Conservation (phyloP, 2,113 vertebrate genomes). For the Martes martes region DNA sequence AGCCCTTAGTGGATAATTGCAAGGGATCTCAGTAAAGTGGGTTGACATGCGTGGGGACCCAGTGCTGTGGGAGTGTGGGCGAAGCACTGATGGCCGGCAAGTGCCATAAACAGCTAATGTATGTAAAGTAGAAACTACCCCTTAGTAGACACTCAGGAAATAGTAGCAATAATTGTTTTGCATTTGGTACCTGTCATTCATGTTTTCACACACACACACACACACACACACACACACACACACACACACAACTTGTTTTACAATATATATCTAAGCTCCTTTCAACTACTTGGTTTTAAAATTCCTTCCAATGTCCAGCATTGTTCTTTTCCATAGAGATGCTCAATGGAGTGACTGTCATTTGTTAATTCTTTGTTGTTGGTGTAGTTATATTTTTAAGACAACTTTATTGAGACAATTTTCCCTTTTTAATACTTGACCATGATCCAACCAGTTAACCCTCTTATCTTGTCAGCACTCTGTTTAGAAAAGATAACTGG, state of each 20-base stretch:
- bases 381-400: neutral
- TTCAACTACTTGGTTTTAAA: neutral
- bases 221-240: neutral
- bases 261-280: neutral
- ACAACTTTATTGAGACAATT: neutral
- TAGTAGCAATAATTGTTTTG: neutral
- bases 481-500: slow-evolving; percentile 22
- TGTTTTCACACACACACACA: neutral
- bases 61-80: too few species aligned
- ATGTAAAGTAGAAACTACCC: neutral
- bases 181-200: neutral
- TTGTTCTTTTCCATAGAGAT: neutral
- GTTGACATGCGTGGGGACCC: neutral
- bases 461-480: neutral
- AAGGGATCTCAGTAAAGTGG: neutral
- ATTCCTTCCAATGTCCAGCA: neutral
- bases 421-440: neutral
- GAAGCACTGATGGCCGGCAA: neutral
- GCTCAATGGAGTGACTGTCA: neutral
- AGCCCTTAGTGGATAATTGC: neutral
- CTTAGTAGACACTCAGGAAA: neutral
- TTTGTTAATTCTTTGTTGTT: neutral
- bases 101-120: neutral
- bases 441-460: neutral
- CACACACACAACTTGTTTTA: neutral